Evolutionary conservation across 30 jellyfish, hydroid and myxozoan genomes (phyloP), one percentile per base, ranked within the genome.

Genomic region (Aurelia coerulea): DNA sequence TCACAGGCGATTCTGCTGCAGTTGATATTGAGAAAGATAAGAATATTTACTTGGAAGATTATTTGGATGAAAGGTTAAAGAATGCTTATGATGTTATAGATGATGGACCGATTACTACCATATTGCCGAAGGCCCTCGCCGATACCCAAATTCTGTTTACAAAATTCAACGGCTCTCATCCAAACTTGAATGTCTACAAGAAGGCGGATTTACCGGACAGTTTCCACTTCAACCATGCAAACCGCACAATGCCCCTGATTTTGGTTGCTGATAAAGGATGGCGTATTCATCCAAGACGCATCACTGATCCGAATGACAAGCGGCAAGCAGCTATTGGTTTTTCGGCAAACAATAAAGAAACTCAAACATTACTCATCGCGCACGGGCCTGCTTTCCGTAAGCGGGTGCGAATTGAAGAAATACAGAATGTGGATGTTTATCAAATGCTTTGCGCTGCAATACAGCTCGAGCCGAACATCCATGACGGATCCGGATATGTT

Each of bases 381-480:
- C 97, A 90, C 33, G 99, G 99, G 17, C 99, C 99, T 15, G 97
- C 98, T 12, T 95, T 95, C 51, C 80, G 81, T 4, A 71, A 79
- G 68, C 70, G 88, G 31, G 86, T 87, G 53, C 80, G 85, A 19
- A 18, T 95, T 11, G 80, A 82, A 17, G 62, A 71, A 10, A 90
- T 95, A 15, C 81, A 80, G 41, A 87, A 92, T 64, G 96, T 91
- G 19, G 98, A 95, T 60, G 94, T 95, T 29, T 95, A 95, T 67
- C 96, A 91, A 52, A 60, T 95, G 46, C 87, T 95, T n/a, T 95
- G 99, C 72, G 84, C 85, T 2, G 91, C 95, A 15, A 72, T 95
- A n/a, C 85, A 83, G 35, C 80, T 95, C 52, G 81, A 80, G 51
- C 97, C 99, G 18, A 77, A 74, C 52, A 89, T 86, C 41, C 95